Evolutionary conservation across 2,888 invertebrate species (phyloP).

Genomic region (Ceramica pisi): DNA sequence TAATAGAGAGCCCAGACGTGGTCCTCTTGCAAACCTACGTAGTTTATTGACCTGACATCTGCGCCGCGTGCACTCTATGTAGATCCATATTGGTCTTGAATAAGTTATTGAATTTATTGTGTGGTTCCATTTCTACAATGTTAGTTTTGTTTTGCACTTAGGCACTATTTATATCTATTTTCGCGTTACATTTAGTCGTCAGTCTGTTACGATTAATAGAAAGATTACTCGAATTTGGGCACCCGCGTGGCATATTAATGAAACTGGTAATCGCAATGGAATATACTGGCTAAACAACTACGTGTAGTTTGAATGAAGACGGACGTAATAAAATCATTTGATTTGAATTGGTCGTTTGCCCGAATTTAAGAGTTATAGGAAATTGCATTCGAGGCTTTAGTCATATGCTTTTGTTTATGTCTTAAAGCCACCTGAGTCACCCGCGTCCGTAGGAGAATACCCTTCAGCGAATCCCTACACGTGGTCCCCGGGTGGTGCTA

Average conservation of each 20-base stretch:
- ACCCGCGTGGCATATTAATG: too few species aligned
- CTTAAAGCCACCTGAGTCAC: conserved; percentile 1
- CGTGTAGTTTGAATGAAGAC: neutral
- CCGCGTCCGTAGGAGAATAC: too few species aligned
- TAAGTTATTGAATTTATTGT: conserved; percentile 40
- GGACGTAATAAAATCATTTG: neutral
- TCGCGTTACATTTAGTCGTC: neutral
- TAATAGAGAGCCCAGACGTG: conserved; percentile 50
- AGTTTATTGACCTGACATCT: conserved; percentile 61
- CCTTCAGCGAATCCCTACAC: too few species aligned
- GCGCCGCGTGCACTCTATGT: conserved; percentile 35
- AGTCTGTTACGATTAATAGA: too few species aligned
- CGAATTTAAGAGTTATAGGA: too few species aligned
- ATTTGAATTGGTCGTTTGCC: neutral
- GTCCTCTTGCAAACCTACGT: conserved; percentile 52
- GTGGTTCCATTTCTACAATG: conserved; percentile 10
- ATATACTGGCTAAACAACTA: neutral
- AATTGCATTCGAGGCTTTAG: neutral
- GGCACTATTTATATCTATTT: neutral
- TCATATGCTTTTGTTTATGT: neutral
- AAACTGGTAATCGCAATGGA: too few species aligned
- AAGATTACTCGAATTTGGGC: too few species aligned
- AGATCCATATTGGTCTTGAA: conserved; percentile 32
- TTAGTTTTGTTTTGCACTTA: neutral
- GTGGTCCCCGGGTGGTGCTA: too few species aligned